These are phyloP conservation scores for Cebidichthys violaceus DNA, from an alignment of 2,113 vertebrate species.

Conservation along the genomic window DNA sequence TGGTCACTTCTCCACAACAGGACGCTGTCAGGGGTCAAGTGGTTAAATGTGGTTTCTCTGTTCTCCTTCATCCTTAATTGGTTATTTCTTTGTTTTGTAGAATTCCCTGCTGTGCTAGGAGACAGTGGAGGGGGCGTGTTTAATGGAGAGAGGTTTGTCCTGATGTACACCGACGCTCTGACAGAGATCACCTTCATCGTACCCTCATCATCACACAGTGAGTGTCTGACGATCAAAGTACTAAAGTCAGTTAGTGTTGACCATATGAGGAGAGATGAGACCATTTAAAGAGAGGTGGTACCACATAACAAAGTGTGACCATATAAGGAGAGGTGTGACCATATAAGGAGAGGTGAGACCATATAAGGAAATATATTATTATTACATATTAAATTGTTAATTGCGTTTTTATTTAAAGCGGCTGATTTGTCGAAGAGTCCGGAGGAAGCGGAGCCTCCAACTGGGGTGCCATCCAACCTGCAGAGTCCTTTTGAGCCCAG, in stretches of 20 bases:
- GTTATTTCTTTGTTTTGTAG: slow-evolving; percentile 29
- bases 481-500: neutral
- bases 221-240: slow-evolving; percentile 14
- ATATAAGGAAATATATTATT: neutral
- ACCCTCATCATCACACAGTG: slow-evolving; percentile 37
- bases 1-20: neutral
- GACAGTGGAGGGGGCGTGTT: slow-evolving; percentile 61
- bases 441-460: neutral
- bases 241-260: neutral
- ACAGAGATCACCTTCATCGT: slow-evolving; percentile 57
- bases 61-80: neutral
- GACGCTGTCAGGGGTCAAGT: neutral
- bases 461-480: neutral
- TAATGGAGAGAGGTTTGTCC: slow-evolving; percentile 45
- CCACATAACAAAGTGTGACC: neutral
- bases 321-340: no score
- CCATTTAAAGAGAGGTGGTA: neutral
- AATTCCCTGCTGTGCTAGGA: slow-evolving; percentile 41
- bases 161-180: slow-evolving; percentile 46
- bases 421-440: slow-evolving; percentile 17
- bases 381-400: neutral
- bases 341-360: no score
- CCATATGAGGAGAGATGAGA: neutral
- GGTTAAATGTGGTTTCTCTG: neutral
- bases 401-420: neutral